Evolutionary conservation across 1,140 invertebrate genomes (phyloP).

Genomic region (Drosophila biarmipes): DNA sequence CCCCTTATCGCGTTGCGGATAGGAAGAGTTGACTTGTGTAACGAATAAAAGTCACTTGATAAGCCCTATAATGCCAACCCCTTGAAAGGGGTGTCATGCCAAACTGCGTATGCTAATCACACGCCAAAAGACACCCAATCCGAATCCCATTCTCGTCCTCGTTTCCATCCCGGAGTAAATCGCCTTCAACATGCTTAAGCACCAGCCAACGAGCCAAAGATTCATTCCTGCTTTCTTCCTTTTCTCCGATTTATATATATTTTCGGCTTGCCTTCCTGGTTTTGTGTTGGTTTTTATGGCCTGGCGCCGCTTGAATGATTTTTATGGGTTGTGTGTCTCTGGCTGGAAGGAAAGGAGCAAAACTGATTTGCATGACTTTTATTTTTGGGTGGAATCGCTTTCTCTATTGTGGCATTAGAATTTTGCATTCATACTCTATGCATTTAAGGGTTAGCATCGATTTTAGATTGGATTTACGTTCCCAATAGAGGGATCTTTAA

Average conservation of each 20-base stretch:
- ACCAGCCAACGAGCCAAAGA: slow-evolving; percentile 68
- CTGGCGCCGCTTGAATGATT: slow-evolving; percentile 80
- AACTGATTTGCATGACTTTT: slow-evolving; percentile 72
- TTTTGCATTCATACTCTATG: slow-evolving; percentile 36
- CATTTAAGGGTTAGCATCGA: slow-evolving; percentile 23
- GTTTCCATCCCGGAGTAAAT: slow-evolving; percentile 4
- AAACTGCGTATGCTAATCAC: slow-evolving; percentile 79
- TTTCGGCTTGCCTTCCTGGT: slow-evolving; percentile 48
- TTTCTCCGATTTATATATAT: slow-evolving; percentile 18
- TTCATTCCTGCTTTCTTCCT: slow-evolving; percentile 47
- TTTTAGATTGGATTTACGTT: slow-evolving; percentile 20
- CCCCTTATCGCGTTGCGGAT: slow-evolving; percentile 54
- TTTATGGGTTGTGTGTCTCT: slow-evolving; percentile 63
- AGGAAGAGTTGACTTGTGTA: slow-evolving; percentile 71
- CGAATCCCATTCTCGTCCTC: slow-evolving; percentile 8
- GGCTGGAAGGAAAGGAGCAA: slow-evolving; percentile 25
- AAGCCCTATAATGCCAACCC: slow-evolving; percentile 73
- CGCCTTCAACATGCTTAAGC: slow-evolving; percentile 75
- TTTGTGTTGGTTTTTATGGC: slow-evolving; percentile 77
- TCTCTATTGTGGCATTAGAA: slow-evolving; percentile 20
- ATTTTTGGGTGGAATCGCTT: slow-evolving; percentile 7
- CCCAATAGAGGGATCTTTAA: not conserved
- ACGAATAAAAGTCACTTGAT: slow-evolving; percentile 77
- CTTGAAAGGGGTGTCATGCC: slow-evolving; percentile 68
- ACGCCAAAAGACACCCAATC: slow-evolving; percentile 48